Conservation (phyloP, 2,113 vertebrate species). For the Corythornis madagascariensis region DNA sequence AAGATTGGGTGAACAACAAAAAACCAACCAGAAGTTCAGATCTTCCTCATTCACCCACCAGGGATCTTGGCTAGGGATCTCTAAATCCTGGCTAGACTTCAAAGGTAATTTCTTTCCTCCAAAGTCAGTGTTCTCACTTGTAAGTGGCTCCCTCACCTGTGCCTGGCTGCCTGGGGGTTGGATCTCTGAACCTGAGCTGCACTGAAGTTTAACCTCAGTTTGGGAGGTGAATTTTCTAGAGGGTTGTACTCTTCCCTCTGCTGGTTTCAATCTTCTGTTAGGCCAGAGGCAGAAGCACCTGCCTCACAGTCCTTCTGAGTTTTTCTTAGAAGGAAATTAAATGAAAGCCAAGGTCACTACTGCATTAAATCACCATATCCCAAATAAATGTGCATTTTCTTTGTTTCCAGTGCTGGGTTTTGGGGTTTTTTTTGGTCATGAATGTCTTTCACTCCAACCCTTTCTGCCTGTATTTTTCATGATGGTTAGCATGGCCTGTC, state of each 20-base stretch:
- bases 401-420: neutral
- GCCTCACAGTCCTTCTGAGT: neutral
- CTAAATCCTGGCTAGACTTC: neutral
- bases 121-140: neutral
- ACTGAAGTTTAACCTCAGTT: neutral
- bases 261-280: neutral
- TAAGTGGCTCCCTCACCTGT: neutral
- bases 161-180: neutral
- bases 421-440: neutral
- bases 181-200: neutral
- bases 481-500: fast-evolving
- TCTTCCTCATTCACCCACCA: neutral
- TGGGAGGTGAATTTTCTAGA: neutral
- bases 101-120: neutral
- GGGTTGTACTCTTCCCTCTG: neutral
- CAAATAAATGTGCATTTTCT: neutral
- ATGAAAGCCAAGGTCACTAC: neutral
- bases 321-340: slow-evolving; percentile 11
- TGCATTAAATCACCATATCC: neutral
- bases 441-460: neutral
- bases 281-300: neutral
- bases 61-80: neutral
- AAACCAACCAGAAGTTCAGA: neutral
- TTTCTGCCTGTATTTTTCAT: neutral
- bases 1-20: neutral